phyloP scores from a whole-genome alignment of 2,113 vertebrate genomes.

The Pollimyrus isidori region DNA sequence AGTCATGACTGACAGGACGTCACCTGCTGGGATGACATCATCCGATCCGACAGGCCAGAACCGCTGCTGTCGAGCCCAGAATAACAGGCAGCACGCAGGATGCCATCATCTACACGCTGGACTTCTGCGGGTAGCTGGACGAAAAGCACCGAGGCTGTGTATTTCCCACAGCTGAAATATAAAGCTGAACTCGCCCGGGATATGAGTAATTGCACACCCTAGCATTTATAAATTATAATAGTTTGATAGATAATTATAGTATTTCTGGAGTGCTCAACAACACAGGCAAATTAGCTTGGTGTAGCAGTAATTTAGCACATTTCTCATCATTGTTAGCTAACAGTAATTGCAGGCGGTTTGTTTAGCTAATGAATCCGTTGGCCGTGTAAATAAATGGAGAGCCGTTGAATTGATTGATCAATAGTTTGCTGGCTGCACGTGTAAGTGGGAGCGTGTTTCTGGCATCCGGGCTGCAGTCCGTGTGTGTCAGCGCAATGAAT shows the following conservation, averaged over 20 bases:
- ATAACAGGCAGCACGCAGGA: neutral
- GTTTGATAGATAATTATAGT: constrained; percentile 17
- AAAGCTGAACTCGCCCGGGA: neutral
- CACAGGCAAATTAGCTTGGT: constrained; percentile 12
- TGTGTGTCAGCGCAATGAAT: neutral
- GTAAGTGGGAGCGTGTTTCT: neutral
- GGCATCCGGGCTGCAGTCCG: neutral
- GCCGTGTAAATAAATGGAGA: neutral
- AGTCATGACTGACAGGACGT: constrained; percentile 3
- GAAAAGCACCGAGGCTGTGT: neutral
- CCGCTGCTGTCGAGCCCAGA: neutral
- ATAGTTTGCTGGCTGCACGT: neutral
- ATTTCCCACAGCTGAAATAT: neutral
- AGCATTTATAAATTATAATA: neutral
- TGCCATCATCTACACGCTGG: neutral
- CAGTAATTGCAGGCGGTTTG: constrained; percentile 9
- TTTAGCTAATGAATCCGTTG: constrained; percentile 11
- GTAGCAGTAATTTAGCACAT: neutral
- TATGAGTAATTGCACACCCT: constrained; percentile 6
- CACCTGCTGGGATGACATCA: constrained; percentile 9
- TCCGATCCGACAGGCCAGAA: neutral
- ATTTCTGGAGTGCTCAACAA: neutral
- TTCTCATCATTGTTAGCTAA: constrained; percentile 16
- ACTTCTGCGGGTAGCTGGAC: neutral
- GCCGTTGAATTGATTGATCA: neutral